These are phyloP conservation scores for Peromyscus nudipes DNA, from an alignment of 2,797 vertebrate genomes.

Conservation along the genomic window DNA sequence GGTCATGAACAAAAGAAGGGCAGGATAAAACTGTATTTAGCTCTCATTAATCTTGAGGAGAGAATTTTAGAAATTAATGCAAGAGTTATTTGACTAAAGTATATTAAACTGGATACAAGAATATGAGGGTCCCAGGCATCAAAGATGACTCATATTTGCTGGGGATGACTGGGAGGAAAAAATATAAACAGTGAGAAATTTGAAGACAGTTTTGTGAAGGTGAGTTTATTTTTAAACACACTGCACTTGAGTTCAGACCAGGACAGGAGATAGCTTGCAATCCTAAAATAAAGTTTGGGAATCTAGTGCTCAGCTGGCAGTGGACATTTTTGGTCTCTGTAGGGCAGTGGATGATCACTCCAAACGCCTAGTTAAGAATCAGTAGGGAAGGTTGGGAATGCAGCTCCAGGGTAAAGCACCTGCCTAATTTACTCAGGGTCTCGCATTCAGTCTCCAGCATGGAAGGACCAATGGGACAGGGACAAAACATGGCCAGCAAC, in stretches of 20 bases:
- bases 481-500: not conserved
- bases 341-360: not conserved
- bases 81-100: slow-evolving; percentile 22
- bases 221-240: slow-evolving; percentile 67
- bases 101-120: slow-evolving; percentile 20
- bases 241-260: slow-evolving; percentile 25
- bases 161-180: not conserved
- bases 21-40: slow-evolving; percentile 34
- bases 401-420: not conserved
- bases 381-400: not conserved
- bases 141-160: slow-evolving; percentile 33
- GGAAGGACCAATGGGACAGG: not conserved
- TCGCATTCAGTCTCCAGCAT: not conserved
- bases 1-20: not conserved
- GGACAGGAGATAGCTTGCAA: slow-evolving; percentile 27
- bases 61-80: slow-evolving; percentile 14
- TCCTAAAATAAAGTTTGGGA: slow-evolving; percentile 52
- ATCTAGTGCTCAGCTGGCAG: not conserved
- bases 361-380: not conserved
- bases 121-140: not conserved
- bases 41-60: slow-evolving; percentile 38
- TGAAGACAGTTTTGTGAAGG: slow-evolving; percentile 56
- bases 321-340: slow-evolving; percentile 11
- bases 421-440: not conserved
- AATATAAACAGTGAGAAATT: slow-evolving; percentile 52